Conservation (phyloP, 2,888 invertebrate genomes). For the Protonemura montana region DNA sequence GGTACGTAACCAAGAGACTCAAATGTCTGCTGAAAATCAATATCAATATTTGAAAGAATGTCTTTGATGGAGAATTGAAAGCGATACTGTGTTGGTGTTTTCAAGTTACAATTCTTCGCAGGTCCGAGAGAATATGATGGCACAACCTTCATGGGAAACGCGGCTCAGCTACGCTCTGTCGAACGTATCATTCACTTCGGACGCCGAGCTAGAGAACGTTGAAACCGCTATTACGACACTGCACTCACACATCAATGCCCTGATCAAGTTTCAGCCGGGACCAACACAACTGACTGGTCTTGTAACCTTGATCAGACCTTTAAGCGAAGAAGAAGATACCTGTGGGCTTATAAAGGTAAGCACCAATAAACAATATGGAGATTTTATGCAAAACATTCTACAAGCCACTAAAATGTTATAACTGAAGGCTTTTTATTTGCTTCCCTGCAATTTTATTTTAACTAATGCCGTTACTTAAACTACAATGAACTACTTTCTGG, state of each 20-base stretch:
- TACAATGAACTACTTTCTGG: background rate
- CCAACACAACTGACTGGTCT: background rate
- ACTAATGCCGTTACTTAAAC: background rate
- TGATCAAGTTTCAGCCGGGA: conserved; percentile 27
- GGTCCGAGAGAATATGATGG: conserved; percentile 18
- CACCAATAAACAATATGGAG: background rate
- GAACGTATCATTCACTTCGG: background rate
- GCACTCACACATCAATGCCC: conserved; percentile 18
- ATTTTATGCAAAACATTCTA: background rate
- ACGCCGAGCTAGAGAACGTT: background rate
- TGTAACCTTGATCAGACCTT: conserved; percentile 30
- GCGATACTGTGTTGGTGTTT: background rate
- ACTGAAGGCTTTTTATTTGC: background rate
- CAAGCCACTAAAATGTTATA: background rate
- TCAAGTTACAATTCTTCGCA: background rate
- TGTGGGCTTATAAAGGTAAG: conserved; percentile 41
- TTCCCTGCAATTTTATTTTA: background rate
- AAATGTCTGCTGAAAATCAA: background rate
- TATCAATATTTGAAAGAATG: background rate
- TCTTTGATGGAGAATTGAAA: background rate
- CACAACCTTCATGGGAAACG: conserved; percentile 28
- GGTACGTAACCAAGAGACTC: background rate
- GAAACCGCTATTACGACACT: background rate
- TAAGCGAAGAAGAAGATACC: conserved; percentile 29
- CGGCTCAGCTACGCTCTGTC: conserved; percentile 22